Base-by-base conservation (phyloP, 2,888 invertebrate genomes). In the Platyscelio sp. region DNA sequence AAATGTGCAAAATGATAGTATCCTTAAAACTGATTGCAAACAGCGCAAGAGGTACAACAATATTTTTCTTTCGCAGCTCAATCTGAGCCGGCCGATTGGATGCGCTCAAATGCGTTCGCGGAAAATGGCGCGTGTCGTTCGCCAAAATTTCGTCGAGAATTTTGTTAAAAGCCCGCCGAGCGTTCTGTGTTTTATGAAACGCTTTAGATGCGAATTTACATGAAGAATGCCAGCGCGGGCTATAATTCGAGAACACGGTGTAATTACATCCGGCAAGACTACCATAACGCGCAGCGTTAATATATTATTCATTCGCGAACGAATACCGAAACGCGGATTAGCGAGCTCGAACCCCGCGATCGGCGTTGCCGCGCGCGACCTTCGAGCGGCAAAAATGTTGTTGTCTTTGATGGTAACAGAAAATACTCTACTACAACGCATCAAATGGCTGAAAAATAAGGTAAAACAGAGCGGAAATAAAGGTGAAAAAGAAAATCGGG, bases 401-500 rank as follows among this genome's bases (percentile, higher is more conserved):
- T 49, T 18, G 63, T 54, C 38, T 18, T 33, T 7, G 22, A 38
- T 27, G 24, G 20, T 38, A 70, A 70, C 54, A 20, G 51, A 71
- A 74, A 83, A n/a, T n/a, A n/a, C 60, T 74, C 40, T 58, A 15
- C 27, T 54, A 43, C 61, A 61, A 24, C 58, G 13, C 33, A 58
- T 51, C 27, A 56, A 67, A 67, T n/a, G 18, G 54, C 40, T 56
- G 70, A 40, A 70, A 70, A 65, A 27, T 40, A 70, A 70, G 54
- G 27, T n/a, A 71, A 65, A 77, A 76, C 72, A 86, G 70, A 77
- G 77, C 80, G 82, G 81, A 77, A 83, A 83, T 77, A 86, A 87
- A 87, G 87, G 85, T 84, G 26, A 78, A 63, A 80, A 87, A 87
- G 87, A 83, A 86, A 85, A 87, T 86, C 83, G 79, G 58, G 77